phyloP scores from a whole-genome alignment of 2,113 vertebrate genomes.

The Sinocyclocheilus anophthalmus region DNA sequence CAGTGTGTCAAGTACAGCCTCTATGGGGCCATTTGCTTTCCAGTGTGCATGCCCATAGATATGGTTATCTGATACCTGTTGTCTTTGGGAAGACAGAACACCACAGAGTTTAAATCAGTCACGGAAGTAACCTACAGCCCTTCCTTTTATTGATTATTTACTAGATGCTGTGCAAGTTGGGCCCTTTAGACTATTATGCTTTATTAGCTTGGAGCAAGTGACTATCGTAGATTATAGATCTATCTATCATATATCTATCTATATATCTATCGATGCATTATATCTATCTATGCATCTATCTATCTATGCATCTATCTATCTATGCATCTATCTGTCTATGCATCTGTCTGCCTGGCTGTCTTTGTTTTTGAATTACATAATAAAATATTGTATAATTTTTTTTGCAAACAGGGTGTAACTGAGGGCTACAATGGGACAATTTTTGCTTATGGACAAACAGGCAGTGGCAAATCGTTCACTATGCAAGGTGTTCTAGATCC shows the following conservation, averaged over 20 bases:
- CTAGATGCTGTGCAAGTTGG: not conserved
- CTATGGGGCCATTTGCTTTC: not conserved
- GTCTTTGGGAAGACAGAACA: slow-evolving; percentile 47
- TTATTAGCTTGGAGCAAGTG: too few relatives aligned
- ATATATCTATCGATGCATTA: not conserved
- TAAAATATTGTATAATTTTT: not conserved
- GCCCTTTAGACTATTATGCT: not conserved
- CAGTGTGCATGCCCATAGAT: not conserved
- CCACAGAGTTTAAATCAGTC: slow-evolving; percentile 17
- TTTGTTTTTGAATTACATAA: not conserved
- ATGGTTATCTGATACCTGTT: not conserved
- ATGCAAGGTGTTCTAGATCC: slow-evolving; percentile 85
- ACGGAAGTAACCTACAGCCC: slow-evolving; percentile 45
- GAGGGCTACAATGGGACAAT: slow-evolving; percentile 92
- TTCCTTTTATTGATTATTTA: slow-evolving; percentile 59
- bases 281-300: not conserved
- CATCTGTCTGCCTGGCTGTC: not conserved
- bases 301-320: not conserved
- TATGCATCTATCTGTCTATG: not conserved
- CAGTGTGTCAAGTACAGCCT: not conserved
- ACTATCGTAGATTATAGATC: too few relatives aligned
- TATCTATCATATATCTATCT: not conserved
- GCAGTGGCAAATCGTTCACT: slow-evolving; percentile 91
- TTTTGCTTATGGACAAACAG: slow-evolving; percentile 89
- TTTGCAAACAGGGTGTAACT: slow-evolving; percentile 79